Percentiles rank a stretch among this genome's conserved stretches.
These are phyloP conservation scores for Ips typographus DNA, from an alignment of 1,140 invertebrate genomes.

Conservation along the genomic window DNA sequence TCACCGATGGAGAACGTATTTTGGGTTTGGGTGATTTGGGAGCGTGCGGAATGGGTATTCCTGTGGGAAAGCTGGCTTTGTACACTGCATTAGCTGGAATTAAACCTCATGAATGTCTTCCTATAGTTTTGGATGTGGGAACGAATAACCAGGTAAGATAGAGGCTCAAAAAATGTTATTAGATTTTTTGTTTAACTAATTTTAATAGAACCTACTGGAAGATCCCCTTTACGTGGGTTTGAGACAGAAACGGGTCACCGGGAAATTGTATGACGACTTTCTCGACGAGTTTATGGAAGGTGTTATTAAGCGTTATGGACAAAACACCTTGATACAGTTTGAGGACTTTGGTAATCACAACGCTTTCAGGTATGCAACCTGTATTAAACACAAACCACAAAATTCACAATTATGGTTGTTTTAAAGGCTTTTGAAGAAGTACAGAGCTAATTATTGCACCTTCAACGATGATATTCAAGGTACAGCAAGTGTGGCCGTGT, in stretches of 20 bases:
- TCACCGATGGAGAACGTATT: slow-evolving; percentile 93
- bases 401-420: neutral
- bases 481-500: slow-evolving; percentile 86
- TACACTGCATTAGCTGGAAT: slow-evolving; percentile 93
- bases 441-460: slow-evolving; percentile 84
- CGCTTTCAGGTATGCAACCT: slow-evolving; percentile 67
- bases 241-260: slow-evolving; percentile 81
- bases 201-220: slow-evolving; percentile 71
- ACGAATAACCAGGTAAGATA: slow-evolving; percentile 58
- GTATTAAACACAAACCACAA: neutral
- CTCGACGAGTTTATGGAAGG: slow-evolving; percentile 99
- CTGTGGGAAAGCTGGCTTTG: slow-evolving; percentile 86
- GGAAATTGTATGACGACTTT: slow-evolving; percentile 89
- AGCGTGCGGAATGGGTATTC: slow-evolving; percentile 92
- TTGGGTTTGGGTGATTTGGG: slow-evolving; percentile 93
- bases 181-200: neutral
- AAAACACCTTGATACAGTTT: slow-evolving; percentile 89
- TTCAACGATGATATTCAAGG: slow-evolving; percentile 99
- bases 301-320: slow-evolving; percentile 86
- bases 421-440: slow-evolving; percentile 75
- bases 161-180: neutral
- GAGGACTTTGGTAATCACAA: slow-evolving; percentile 96
- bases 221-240: slow-evolving; percentile 96
- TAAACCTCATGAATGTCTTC: slow-evolving; percentile 84
- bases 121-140: slow-evolving; percentile 89